Evolutionary conservation across 1,140 invertebrate genomes (phyloP), one percentile per base, ranked within the genome.

Genomic region (Drosophila melanica): DNA sequence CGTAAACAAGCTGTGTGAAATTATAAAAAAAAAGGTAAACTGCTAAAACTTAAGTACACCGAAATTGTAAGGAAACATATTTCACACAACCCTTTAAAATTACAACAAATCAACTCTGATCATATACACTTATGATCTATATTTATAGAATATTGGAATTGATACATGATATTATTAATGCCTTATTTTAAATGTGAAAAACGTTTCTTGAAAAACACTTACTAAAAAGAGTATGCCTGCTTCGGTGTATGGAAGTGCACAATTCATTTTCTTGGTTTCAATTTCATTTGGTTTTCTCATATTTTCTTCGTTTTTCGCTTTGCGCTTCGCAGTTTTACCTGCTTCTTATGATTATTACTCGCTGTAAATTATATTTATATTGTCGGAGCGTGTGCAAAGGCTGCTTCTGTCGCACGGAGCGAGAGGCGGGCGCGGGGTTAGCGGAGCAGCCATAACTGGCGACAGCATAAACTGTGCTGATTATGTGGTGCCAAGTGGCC

Each of bases 361-460:
- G 75, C 67, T 76, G 72, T 79, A 75, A 79, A 77, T 76, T 79
- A 79, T 79, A 69, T 79, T 79, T 72, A 79, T 75, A 76, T 76
- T 66, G 27, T 27, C 8, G 33, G 33, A 76, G 73, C 73, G 73
- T 75, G 76, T 66, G 62, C 63, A 58, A 62, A 72, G 62, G 66
- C 66, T 54, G 59, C 35, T 33, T 11, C 4, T 30, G 67, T n/a
- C 59, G 12, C 0, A 48, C 18, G 41, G 44, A 30, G 23, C n/a
- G 44, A 35, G 54, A 20, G 18, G 41, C 35, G 23, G 54, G 20
- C n/a, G 23, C 27, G 23, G 30, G 27, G 27, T n/a, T n/a, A n/a
- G n/a, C n/a, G 27, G 27, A 41, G 50, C 58, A 63, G 11, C 30
- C 54, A 44, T 55, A 76, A 72, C 55, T 59, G 67, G 67, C 73